These are phyloP conservation scores for Philhelius pedissequus DNA, from an alignment of 2,888 invertebrate genomes.

Conservation along the genomic window DNA sequence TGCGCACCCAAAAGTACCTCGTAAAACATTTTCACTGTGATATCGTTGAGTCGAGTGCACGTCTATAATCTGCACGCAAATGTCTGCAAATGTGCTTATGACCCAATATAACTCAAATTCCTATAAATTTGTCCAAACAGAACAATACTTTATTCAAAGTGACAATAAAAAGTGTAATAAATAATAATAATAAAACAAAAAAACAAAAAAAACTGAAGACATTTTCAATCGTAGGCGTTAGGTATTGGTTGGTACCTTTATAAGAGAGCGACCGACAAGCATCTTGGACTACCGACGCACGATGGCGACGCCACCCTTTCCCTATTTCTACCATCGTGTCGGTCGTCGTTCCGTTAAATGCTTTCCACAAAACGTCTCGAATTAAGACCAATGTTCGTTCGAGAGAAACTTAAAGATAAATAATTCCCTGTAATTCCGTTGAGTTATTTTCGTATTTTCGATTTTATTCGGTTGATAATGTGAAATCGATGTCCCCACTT, in stretches of 20 bases:
- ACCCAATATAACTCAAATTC: constrained; percentile 61
- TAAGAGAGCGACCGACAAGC: background rate
- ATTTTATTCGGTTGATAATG: constrained; percentile 65
- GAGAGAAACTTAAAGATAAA: constrained; percentile 62
- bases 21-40: constrained; percentile 54
- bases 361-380: constrained; percentile 56
- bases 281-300: background rate
- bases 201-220: background rate
- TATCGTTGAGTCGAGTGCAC: constrained; percentile 20
- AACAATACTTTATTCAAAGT: constrained; percentile 61
- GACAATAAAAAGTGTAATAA: constrained; percentile 49
- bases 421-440: constrained; percentile 63
- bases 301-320: no score
- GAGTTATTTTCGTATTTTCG: constrained; percentile 66
- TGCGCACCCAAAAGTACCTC: constrained; percentile 29
- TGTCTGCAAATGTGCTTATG: constrained; percentile 62
- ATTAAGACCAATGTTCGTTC: constrained; percentile 50
- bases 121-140: constrained; percentile 55
- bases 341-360: constrained; percentile 23
- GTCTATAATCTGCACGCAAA: constrained; percentile 45
- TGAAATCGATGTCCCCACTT: constrained; percentile 65
- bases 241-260: background rate
- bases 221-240: constrained; percentile 32
- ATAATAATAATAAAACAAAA: no score
- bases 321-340: no score